These are phyloP conservation scores for Epizoanthus stellaris DNA, from an alignment of 92 coral and sea anemone genomes.

Conservation along the genomic window DNA sequence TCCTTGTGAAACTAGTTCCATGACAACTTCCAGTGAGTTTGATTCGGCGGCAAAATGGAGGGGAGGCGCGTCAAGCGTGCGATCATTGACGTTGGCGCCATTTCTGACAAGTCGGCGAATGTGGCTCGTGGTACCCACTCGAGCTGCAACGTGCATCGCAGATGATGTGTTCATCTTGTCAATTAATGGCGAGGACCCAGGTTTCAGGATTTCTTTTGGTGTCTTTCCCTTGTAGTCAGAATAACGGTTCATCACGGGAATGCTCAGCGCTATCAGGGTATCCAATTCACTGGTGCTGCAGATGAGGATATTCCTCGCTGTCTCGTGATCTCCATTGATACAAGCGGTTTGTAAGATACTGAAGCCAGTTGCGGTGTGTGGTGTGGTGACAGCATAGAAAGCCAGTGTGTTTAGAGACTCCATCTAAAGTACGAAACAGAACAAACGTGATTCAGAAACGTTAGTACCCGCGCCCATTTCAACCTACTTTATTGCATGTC, in stretches of 20 bases:
- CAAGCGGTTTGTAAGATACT: background rate
- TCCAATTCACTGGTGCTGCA: slow-evolving; percentile 22
- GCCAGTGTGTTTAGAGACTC: background rate
- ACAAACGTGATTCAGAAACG: background rate
- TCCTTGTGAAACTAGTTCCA: no score
- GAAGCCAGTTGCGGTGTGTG: background rate
- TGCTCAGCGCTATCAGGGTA: background rate
- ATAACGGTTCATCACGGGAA: background rate
- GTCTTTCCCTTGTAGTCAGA: background rate
- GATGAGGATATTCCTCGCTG: background rate
- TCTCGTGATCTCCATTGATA: background rate
- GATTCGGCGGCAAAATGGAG: slow-evolving; percentile 3
- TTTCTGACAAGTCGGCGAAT: no score
- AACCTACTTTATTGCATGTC: no score
- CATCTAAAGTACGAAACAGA: background rate
- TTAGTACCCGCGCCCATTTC: no score
- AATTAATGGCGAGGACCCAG: background rate
- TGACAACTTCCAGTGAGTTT: no score
- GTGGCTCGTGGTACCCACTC: background rate
- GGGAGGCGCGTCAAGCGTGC: background rate
- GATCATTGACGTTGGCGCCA: no score
- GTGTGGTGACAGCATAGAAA: slow-evolving; percentile 7
- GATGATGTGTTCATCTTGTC: background rate
- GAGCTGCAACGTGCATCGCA: background rate
- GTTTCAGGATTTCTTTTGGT: background rate